These are phyloP conservation scores for Perithous albicinctus DNA, from an alignment of 2,888 invertebrate species.

Conservation along the genomic window DNA sequence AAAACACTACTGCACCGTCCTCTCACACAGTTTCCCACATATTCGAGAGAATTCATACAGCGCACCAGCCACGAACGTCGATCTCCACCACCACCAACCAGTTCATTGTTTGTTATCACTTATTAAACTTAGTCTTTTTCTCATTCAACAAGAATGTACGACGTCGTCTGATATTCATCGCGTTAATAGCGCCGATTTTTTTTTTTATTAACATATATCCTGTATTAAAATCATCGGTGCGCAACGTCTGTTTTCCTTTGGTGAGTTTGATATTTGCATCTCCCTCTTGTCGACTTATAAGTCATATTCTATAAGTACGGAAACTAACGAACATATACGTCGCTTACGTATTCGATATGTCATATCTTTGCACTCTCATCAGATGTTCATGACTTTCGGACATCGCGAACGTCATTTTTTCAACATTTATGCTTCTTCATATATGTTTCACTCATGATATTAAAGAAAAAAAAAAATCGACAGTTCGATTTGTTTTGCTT, in stretches of 20 bases:
- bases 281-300: conserved; percentile 2
- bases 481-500: conserved; percentile 11
- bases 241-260: conserved; percentile 7
- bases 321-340: background rate
- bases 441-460: background rate
- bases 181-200: background rate
- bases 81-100: background rate
- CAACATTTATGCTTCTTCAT: background rate
- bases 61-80: background rate
- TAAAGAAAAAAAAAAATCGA: background rate
- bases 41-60: background rate
- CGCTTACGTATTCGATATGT: conserved; percentile 15
- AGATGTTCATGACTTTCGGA: background rate
- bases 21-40: conserved; percentile 12
- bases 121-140: background rate
- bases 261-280: background rate
- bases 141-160: background rate
- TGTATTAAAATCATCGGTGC: background rate
- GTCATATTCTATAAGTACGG: no score
- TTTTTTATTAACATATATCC: no score
- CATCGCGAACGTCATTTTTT: background rate
- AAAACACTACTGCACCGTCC: background rate
- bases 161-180: background rate
- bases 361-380: background rate
- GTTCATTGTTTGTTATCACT: conserved; percentile 32